Evolutionary conservation across 2,113 vertebrate species (phyloP).

Genomic region (Cryptotis parvus): DNA sequence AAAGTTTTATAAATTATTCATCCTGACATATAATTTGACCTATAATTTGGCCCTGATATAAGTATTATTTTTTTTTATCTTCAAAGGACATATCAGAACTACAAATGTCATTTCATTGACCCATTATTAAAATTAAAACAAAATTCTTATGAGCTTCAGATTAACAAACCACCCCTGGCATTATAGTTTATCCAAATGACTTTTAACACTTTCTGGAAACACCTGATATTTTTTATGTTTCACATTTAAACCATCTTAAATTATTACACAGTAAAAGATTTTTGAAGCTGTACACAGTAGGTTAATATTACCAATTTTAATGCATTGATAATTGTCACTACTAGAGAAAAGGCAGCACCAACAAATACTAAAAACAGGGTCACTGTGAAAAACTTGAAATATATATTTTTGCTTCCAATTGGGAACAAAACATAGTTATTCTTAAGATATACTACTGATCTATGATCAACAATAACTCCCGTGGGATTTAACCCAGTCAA

Average conservation of each 20-base stretch:
- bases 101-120: background rate
- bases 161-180: background rate
- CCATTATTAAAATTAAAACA: background rate
- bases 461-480: too few relatives aligned
- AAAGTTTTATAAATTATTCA: background rate
- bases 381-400: background rate
- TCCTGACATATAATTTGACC: background rate
- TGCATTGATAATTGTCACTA: background rate
- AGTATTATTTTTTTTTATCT: slow-evolving; percentile 3
- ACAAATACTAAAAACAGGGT: background rate
- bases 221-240: background rate
- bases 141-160: background rate
- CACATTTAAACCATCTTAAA: slow-evolving; percentile 2
- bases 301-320: background rate
- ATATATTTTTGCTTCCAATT: background rate
- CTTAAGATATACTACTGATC: too few relatives aligned
- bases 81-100: background rate
- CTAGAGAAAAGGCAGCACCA: background rate
- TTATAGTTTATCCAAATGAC: background rate
- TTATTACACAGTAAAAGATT: background rate
- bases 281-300: slow-evolving; percentile 28
- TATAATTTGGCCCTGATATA: background rate
- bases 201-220: background rate
- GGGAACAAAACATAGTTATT: too few relatives aligned
- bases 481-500: too few relatives aligned